Evolutionary conservation across 2,888 invertebrate genomes (phyloP).

Genomic region (Lasioglossum marginatum): DNA sequence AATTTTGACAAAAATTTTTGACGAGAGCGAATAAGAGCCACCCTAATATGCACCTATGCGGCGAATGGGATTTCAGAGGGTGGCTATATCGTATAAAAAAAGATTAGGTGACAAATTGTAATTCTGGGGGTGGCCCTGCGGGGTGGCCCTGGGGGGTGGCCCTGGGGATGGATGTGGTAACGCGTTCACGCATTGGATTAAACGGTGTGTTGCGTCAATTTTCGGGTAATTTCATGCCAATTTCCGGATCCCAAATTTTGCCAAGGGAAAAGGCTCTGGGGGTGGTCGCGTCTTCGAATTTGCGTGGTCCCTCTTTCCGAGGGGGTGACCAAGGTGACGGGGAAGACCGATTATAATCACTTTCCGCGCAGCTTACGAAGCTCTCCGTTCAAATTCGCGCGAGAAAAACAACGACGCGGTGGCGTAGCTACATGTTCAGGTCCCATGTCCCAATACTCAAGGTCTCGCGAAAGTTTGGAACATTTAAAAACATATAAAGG

Average conservation of each 20-base stretch:
- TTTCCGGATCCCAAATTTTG: slow-evolving; percentile 76
- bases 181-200: slow-evolving; percentile 51
- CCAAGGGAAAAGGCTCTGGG: slow-evolving; percentile 47
- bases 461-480: no score
- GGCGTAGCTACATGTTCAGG: no score
- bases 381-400: background rate
- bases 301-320: background rate
- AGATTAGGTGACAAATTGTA: slow-evolving; percentile 35
- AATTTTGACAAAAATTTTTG: no score
- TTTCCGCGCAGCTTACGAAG: slow-evolving; percentile 6
- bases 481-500: no score
- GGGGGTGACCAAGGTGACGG: background rate
- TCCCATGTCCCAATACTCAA: no score
- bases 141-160: no score
- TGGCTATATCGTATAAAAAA: slow-evolving; percentile 38
- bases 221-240: slow-evolving; percentile 82
- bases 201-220: slow-evolving; percentile 73
- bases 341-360: slow-evolving; percentile 24
- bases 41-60: background rate
- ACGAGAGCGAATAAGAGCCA: no score
- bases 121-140: slow-evolving; percentile 4
- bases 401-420: no score
- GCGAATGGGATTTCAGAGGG: background rate
- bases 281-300: slow-evolving; percentile 48
- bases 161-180: slow-evolving; percentile 32